A percentile compares a stretch with the other conserved stretches of the same genome.
These are phyloP conservation scores for Falco peregrinus DNA, from an alignment of 2,797 vertebrate genomes.

Conservation along the genomic window DNA sequence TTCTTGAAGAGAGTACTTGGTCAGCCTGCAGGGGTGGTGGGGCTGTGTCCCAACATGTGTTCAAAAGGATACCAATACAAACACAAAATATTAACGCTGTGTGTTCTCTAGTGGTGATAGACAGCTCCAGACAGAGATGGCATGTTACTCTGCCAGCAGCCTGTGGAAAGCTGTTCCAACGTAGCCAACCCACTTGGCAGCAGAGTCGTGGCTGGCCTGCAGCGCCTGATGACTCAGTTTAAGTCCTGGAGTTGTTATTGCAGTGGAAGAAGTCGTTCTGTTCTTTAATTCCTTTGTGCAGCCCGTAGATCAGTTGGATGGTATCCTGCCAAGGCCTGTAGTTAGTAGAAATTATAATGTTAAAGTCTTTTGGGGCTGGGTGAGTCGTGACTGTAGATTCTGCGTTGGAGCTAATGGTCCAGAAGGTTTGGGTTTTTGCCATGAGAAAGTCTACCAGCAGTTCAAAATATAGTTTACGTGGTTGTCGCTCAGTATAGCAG, in stretches of 20 bases:
- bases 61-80: background rate
- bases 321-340: slow-evolving; percentile 15
- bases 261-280: slow-evolving; percentile 49
- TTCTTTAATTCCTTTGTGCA: slow-evolving; percentile 49
- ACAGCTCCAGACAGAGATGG: background rate
- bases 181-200: slow-evolving; percentile 41
- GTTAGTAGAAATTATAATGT: slow-evolving; percentile 17
- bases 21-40: background rate
- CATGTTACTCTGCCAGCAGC: slow-evolving; percentile 19
- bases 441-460: background rate
- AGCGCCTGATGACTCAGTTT: slow-evolving; percentile 49
- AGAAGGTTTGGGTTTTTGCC: background rate
- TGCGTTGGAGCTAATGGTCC: background rate
- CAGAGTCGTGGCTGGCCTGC: slow-evolving; percentile 7
- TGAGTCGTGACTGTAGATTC: background rate
- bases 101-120: background rate
- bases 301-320: slow-evolving; percentile 9
- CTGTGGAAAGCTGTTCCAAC: slow-evolving; percentile 29
- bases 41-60: background rate
- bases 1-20: background rate
- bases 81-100: background rate
- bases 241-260: slow-evolving; percentile 47
- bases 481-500: background rate
- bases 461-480: background rate
- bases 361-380: background rate